These are phyloP conservation scores for Apus apus DNA, from an alignment of 2,113 vertebrate species.

Conservation along the genomic window DNA sequence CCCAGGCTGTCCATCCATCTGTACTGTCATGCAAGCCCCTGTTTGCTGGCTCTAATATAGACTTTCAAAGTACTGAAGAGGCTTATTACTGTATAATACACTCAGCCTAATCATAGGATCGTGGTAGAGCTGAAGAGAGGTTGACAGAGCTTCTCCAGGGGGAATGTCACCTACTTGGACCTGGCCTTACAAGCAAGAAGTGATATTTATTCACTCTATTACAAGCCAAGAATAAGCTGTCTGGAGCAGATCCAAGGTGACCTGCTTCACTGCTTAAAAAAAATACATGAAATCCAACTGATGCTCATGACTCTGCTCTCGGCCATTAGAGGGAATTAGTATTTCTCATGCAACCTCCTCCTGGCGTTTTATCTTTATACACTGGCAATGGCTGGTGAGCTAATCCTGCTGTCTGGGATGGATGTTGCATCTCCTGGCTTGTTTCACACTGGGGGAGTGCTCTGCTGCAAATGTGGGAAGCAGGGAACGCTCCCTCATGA, in stretches of 20 bases:
- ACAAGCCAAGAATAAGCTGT: conserved; percentile 15
- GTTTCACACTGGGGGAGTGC: not conserved
- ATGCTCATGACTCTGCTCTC: not conserved
- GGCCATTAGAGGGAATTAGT: not conserved
- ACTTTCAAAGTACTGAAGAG: not conserved
- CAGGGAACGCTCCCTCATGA: not conserved
- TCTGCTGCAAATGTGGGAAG: not conserved
- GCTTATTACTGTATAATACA: not conserved
- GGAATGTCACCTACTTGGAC: not conserved
- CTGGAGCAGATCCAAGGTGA: conserved; percentile 24
- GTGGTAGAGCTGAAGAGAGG: not conserved
- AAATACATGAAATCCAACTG: not conserved
- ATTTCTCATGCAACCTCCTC: not conserved
- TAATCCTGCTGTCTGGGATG: not conserved
- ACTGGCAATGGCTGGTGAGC: not conserved
- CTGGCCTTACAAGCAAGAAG: not conserved
- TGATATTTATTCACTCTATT: not conserved
- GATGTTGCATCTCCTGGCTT: not conserved
- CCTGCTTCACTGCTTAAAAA: not conserved
- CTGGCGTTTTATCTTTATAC: not conserved
- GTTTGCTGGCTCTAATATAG: not conserved
- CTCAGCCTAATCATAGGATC: not conserved
- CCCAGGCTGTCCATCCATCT: not conserved
- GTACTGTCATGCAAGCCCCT: fast-evolving
- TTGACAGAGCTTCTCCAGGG: not conserved